Base-by-base conservation (phyloP, 2,888 invertebrate genomes). In the Acleris cristana region DNA sequence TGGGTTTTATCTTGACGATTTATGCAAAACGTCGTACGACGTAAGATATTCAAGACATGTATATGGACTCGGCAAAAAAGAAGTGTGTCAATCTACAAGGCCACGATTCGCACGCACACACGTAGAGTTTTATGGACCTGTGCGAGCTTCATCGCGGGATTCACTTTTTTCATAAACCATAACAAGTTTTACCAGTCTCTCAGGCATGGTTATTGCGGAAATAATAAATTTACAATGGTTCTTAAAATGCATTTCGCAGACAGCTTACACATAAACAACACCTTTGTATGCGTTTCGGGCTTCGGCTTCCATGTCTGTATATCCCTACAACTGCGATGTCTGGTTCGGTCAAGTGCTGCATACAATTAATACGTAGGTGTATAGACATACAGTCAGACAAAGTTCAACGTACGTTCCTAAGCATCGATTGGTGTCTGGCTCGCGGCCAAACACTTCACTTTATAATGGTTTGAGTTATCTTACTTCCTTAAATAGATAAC, bases 401-500 rank as follows among this genome's bases (percentile, higher is more conserved):
- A 86, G 89, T 89, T 90, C 89, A 90, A 86, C 78, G 88, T 79
- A 82, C 88, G 82, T 83, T 80, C 71, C 79, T 74, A 73, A 79
- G 78, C 85, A 83, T 86, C 85, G 85, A 86, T 89, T 86, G 84
- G 80, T 78, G 80, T 83, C 86, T 89, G 90, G 91, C 91, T 72
- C 77, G 75, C 74, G 70, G 87, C 90, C 90, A 90, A 89, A 84
- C 86, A 88, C 88, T 90, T 83, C 83, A 87, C 81, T 83, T 86
- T 84, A 70, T 70, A 86, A 87, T 85, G 81, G 80, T 76, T 80
- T 74, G 79, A 83, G 80, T 83, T 86, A 86, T 83, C 77, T 77
- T 77, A 87, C 85, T 88, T 88, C 89, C 90, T 86, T 88, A 89
- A 87, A 89, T 90, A 88, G 88, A 86, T 85, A 84, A 73, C 77